Conservation (phyloP, 2,888 invertebrate species). For the Uloborus plumipes region DNA sequence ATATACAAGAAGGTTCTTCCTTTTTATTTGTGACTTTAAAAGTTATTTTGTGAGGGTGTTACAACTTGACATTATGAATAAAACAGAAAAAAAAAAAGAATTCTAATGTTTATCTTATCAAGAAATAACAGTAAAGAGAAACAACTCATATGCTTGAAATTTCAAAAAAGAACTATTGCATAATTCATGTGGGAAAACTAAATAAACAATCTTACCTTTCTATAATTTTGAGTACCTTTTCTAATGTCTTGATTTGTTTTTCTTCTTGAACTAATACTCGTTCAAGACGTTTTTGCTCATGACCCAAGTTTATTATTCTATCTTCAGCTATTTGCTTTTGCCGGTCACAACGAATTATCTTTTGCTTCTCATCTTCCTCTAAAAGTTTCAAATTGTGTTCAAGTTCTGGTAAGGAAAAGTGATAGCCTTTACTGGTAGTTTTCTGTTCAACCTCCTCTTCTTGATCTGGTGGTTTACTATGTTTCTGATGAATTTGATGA, state of each 20-base stretch:
- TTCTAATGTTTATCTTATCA: too few relatives aligned
- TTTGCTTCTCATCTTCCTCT: conserved; percentile 94
- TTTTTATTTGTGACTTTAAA: too few relatives aligned
- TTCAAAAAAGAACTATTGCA: too few relatives aligned
- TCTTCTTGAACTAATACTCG: conserved; percentile 81
- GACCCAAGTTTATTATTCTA: conserved; percentile 81
- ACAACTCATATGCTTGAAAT: too few relatives aligned
- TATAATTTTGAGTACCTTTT: conserved; percentile 79
- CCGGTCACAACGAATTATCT: conserved; percentile 89
- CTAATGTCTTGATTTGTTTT: conserved; percentile 80
- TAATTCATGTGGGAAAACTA: too few relatives aligned
- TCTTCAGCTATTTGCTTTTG: conserved; percentile 84
- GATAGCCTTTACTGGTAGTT: conserved; percentile 66
- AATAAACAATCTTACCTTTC: conserved; percentile 72
- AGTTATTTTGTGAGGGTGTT: too few relatives aligned
- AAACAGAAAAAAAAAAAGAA: too few relatives aligned
- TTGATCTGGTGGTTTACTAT: conserved; percentile 74
- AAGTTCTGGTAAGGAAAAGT: conserved; percentile 84
- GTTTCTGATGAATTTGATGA: conserved; percentile 85
- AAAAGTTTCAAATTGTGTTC: conserved; percentile 91
- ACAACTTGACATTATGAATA: too few relatives aligned
- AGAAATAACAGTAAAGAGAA: too few relatives aligned
- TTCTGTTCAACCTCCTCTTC: conserved; percentile 58
- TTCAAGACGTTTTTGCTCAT: conserved; percentile 82
- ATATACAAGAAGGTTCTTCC: too few relatives aligned